phyloP scores from a whole-genome alignment of 2,888 invertebrate genomes.

The Pammene fasciana region DNA sequence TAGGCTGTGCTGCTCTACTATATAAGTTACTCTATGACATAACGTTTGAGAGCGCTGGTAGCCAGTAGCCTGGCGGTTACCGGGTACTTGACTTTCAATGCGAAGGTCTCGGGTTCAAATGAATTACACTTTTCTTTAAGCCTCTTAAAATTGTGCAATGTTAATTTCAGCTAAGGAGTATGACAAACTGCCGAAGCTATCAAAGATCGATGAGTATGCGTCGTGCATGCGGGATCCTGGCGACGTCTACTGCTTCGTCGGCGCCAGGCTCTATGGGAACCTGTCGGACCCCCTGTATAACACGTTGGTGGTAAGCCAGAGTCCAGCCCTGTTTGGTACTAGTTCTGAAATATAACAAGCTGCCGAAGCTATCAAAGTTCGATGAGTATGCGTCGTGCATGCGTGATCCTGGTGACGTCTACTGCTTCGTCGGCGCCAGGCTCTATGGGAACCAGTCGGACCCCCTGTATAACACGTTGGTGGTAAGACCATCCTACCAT shows the following conservation, averaged over 20 bases:
- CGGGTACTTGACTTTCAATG: too few species aligned
- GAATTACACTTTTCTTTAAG: too few species aligned
- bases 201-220: slow-evolving; percentile 50
- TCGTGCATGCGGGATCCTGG: slow-evolving; percentile 45
- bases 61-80: too few species aligned
- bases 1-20: too few species aligned
- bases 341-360: slow-evolving; percentile 46
- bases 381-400: slow-evolving; percentile 52
- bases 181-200: slow-evolving; percentile 50
- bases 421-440: slow-evolving; percentile 48
- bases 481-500: too few species aligned
- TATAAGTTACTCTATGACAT: too few species aligned
- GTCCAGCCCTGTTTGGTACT: too few species aligned
- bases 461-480: slow-evolving; percentile 47
- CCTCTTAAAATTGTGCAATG: too few species aligned
- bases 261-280: slow-evolving; percentile 49
- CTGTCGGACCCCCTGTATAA: slow-evolving; percentile 46
- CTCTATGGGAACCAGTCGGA: slow-evolving; percentile 50
- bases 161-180: slow-evolving; percentile 48
- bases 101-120: too few species aligned
- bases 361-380: slow-evolving; percentile 51
- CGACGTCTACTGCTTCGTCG: slow-evolving; percentile 49
- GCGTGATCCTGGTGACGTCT: slow-evolving; percentile 44
- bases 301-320: slow-evolving; percentile 48
- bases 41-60: too few species aligned